Conservation (phyloP, 2,113 vertebrate species). For the Solea senegalensis region DNA sequence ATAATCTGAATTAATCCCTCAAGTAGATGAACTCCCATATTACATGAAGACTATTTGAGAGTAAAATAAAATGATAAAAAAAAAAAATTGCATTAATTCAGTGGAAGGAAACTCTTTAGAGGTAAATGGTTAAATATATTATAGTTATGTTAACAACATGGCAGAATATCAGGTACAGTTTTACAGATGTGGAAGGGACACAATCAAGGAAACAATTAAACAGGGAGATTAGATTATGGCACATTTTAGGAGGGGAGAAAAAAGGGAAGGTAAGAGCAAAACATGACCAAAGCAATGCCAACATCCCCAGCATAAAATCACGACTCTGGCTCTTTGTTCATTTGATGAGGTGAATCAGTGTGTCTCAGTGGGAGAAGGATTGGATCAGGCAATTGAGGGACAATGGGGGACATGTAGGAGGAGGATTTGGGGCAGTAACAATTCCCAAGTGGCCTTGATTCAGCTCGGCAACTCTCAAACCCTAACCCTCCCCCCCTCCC, state of each 20-base stretch:
- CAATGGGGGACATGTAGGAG: slow-evolving; percentile 4
- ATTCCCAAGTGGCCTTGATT: slow-evolving; percentile 15
- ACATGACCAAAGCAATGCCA: slow-evolving; percentile 62
- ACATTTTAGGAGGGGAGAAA: slow-evolving; percentile 39
- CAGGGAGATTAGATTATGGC: slow-evolving; percentile 52
- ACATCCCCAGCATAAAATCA: slow-evolving; percentile 72
- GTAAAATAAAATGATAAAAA: not conserved
- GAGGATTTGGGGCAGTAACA: slow-evolving; percentile 19
- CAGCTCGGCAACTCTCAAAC: slow-evolving; percentile 33
- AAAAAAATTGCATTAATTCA: not conserved
- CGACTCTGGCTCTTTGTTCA: slow-evolving; percentile 61
- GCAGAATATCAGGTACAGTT: slow-evolving; percentile 49
- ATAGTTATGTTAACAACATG: slow-evolving; percentile 46
- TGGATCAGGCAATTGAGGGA: slow-evolving; percentile 13
- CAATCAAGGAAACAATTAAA: slow-evolving; percentile 58
- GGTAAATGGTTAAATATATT: slow-evolving; percentile 49
- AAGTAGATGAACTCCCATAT: slow-evolving; percentile 32
- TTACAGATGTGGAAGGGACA: slow-evolving; percentile 22
- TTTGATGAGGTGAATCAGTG: slow-evolving; percentile 73
- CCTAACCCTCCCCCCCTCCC: not conserved
- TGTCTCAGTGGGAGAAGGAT: slow-evolving; percentile 20
- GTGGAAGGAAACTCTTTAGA: slow-evolving; percentile 12
- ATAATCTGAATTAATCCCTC: slow-evolving; percentile 18
- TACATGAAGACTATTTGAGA: slow-evolving; percentile 6
- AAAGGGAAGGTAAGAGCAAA: slow-evolving; percentile 58